These are phyloP conservation scores for Podarcis muralis DNA, from an alignment of 2,113 vertebrate genomes.

Conservation along the genomic window DNA sequence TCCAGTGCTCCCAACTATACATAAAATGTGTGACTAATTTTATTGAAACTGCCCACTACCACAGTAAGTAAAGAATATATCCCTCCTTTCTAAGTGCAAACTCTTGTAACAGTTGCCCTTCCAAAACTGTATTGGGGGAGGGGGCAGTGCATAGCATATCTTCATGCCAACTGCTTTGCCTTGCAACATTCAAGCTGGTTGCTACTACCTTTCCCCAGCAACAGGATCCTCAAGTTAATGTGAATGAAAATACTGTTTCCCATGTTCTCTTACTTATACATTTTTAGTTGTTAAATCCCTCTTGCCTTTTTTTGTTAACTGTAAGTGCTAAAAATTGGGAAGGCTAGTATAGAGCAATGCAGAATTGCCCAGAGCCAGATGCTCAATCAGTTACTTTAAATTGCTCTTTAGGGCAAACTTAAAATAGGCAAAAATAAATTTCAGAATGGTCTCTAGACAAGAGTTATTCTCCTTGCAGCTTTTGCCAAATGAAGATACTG, in stretches of 20 bases:
- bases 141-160: not conserved
- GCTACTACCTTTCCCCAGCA: not conserved
- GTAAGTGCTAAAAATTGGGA: not conserved
- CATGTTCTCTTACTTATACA: not conserved
- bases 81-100: not conserved
- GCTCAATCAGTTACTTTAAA: not conserved
- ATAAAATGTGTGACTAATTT: not conserved
- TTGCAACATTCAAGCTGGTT: too few species aligned
- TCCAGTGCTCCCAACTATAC: not conserved
- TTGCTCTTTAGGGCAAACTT: not conserved
- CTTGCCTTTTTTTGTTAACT: not conserved
- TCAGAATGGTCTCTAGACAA: not conserved
- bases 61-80: too few species aligned
- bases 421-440: not conserved
- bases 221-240: not conserved
- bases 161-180: not conserved
- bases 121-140: too few species aligned
- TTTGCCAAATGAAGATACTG: not conserved
- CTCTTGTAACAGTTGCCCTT: not conserved
- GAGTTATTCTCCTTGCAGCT: not conserved
- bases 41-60: not conserved
- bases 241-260: not conserved
- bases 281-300: too few species aligned
- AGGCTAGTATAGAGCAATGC: not conserved
- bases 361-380: not conserved